Base-by-base conservation (phyloP, 2,113 vertebrate genomes). In the Ranitomeya variabilis region DNA sequence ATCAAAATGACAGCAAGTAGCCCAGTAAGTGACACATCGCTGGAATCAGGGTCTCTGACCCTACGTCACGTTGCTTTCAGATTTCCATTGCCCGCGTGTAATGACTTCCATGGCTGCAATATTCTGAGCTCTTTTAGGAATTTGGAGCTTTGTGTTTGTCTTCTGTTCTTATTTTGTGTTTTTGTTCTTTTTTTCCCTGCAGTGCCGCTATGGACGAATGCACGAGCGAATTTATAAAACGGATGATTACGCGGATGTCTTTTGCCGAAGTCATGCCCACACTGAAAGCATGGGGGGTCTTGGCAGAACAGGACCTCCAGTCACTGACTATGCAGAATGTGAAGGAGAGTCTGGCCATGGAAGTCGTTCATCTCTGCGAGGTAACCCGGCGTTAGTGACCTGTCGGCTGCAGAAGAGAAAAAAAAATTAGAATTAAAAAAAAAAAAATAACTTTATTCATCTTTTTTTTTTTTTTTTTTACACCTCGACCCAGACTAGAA, bases 221-320 rank as follows among this genome's bases (percentile, higher is more conserved):
- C 1, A 18, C 92, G 12, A 93, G 91, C 0, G 92, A 94, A 69
- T 93, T 96, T 31, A 90, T 98, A 77, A 94, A 94, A 82, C 95
- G 95, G 76, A 93, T 94, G 1, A 77, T 99, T 0, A 87, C 95
- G 18, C 96, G 93, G 93, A 96, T 97, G 19, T 96, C 96, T 6
- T 74, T 89, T 1, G 80, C 54, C 19, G 90, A 93, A 89, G 92
- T 97, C 0, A 89, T 89, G 87, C 18, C 45, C 3, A 89, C 95
- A 21, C 90, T 99, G 54, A 91, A 93, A 9, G 90, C 93, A 2
- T 99, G 98, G 98, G 93, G 91, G 2, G 95, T 96, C 86, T 90
- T 99, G 15, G 94, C 96, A 0, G 90, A 90, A 64, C 64, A 21
- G 0, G 96, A 97, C 64, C 93, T 95, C 23, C 83, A 92, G 15